These are phyloP conservation scores for Antheraea mylitta DNA, from an alignment of 1,140 invertebrate genomes.

Conservation along the genomic window DNA sequence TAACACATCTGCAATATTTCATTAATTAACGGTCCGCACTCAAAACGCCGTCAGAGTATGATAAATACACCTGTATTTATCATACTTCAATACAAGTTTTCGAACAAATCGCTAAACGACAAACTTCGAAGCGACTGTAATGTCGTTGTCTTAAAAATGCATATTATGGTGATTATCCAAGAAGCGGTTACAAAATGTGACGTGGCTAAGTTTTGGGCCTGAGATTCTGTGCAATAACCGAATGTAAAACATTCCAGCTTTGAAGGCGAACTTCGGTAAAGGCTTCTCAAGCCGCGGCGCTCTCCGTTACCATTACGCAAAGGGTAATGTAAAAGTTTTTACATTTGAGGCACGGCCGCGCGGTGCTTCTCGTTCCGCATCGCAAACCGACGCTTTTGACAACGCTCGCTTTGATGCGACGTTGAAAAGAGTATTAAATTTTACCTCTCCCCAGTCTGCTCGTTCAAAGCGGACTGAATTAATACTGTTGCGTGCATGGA, in stretches of 20 bases:
- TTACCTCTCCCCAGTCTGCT: conserved; percentile 55
- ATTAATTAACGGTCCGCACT: conserved; percentile 33
- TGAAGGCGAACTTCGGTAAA: conserved; percentile 65
- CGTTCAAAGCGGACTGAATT: conserved; percentile 55
- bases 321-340: conserved; percentile 73
- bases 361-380: conserved; percentile 58
- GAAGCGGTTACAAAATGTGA: background rate
- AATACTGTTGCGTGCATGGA: conserved; percentile 41
- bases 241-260: conserved; percentile 70
- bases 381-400: conserved; percentile 64
- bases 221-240: conserved; percentile 52
- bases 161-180: background rate
- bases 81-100: conserved; percentile 17
- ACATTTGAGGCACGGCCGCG: conserved; percentile 58
- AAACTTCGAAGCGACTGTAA: conserved; percentile 9
- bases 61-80: conserved; percentile 36
- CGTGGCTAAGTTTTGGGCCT: background rate
- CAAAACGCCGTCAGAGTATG: conserved; percentile 17
- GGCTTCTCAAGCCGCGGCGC: conserved; percentile 58
- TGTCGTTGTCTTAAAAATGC: conserved; percentile 2
- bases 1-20: conserved; percentile 49
- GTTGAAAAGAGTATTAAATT: conserved; percentile 65
- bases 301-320: conserved; percentile 58
- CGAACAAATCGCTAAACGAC: conserved; percentile 1
- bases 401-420: conserved; percentile 66